phyloP scores from a whole-genome alignment of 2,888 invertebrate species.

The Euzetes globulus region DNA sequence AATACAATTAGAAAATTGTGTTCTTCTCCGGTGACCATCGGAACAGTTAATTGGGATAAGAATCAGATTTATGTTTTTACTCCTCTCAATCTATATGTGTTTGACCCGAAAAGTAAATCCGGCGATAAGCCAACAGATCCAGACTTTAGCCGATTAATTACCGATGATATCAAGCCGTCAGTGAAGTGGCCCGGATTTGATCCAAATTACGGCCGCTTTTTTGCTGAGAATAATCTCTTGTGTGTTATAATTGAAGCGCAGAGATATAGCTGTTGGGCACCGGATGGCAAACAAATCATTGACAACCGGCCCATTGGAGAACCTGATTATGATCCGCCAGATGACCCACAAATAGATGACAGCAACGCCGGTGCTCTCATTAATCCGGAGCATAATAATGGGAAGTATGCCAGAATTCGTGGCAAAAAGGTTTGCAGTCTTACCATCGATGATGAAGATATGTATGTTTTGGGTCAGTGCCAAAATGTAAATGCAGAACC shows the following conservation, averaged over 20 bases:
- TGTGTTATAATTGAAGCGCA: not conserved
- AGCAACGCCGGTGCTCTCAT: not conserved
- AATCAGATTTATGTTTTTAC: not conserved
- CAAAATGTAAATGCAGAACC: not conserved
- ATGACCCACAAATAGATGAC: not conserved
- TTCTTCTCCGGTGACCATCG: not conserved
- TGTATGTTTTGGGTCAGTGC: not conserved
- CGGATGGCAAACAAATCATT: not conserved
- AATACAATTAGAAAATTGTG: not conserved
- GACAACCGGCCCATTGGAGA: not conserved
- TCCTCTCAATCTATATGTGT: not conserved
- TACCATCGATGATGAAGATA: not conserved
- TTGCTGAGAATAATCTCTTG: not conserved
- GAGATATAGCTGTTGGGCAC: not conserved
- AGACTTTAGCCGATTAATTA: not conserved
- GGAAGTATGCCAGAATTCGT: not conserved
- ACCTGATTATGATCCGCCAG: not conserved
- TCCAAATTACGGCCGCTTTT: slow-evolving; percentile 13
- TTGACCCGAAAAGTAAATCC: not conserved
- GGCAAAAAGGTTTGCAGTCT: slow-evolving; percentile 5
- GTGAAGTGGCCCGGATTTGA: slow-evolving; percentile 6
- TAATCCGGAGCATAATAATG: slow-evolving; percentile 11
- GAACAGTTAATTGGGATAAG: not conserved
- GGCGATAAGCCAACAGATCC: not conserved
- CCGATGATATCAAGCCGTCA: not conserved